Evolutionary conservation across 2,797 vertebrate species (phyloP), one percentile per base, ranked within the genome.

Genomic region (Pangasius sanitwongsei): DNA sequence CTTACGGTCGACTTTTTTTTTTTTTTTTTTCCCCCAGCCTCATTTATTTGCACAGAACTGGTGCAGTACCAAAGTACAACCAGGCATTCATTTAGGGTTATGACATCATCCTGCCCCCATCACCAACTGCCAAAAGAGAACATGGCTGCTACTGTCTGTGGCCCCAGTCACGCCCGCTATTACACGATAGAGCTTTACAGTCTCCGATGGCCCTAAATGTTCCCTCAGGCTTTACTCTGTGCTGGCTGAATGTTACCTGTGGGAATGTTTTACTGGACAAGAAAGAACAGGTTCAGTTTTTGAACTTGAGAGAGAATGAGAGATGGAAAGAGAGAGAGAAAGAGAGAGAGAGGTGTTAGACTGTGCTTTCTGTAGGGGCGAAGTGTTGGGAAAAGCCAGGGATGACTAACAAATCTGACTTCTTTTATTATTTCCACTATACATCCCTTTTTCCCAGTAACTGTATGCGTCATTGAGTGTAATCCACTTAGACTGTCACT

Each of bases 61-160:
- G 55, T 89, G 77, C 77, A 61, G 74, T 63, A 80, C 44, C 69
- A 87, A 85, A 80, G 78, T 81, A 89, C 89, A 90, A 74, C 83
- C 83, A 86, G 57, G 65, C 86, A 81, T 82, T 87, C 86, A 81
- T 86, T 90, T 85, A 70, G n/a, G 75, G 53, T 88, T 87, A 82
- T 87, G 83, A 87, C 86, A 86, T 90, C 86, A 89, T 70, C 70
- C 61, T 25, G 25, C 48, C 86, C 63, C 74, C 28, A 6, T 59
- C n/a, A 72, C 80, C 25, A 23, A 50, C 57, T 74, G 83, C 89
- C 86, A 90, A 65, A 82, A 82, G 44, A 82, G 83, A 81, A 81
- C 75, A 85, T 87, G 89, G 86, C 55, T 82, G 65, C 65, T 86
- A 63, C 74, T 50, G 74, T 82, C 41, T 82, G 75, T 55, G 28